phyloP scores from a whole-genome alignment of 2,113 vertebrate genomes.

The Campylomormyrus tamandua region DNA sequence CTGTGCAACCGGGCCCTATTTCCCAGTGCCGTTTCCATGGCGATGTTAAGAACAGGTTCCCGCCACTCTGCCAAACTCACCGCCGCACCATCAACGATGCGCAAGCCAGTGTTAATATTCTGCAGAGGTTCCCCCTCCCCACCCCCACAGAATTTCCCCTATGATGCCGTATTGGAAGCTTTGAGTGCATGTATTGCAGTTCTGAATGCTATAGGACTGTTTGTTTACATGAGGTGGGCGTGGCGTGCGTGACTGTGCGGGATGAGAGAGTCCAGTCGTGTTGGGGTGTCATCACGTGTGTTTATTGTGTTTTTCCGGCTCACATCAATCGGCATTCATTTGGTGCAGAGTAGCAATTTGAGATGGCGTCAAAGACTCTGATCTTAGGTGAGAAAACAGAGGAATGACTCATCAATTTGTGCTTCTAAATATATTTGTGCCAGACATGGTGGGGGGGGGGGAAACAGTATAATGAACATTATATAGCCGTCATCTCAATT shows the following conservation, averaged over 20 bases:
- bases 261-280: background rate
- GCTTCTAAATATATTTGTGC: background rate
- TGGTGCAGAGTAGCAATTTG: background rate
- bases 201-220: background rate
- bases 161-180: background rate
- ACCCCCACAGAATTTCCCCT: background rate
- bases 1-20: background rate
- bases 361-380: background rate
- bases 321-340: background rate
- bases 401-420: background rate
- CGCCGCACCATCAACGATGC: constrained; percentile 3
- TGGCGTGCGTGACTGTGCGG: background rate
- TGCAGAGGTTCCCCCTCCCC: background rate
- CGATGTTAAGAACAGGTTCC: constrained; percentile 32
- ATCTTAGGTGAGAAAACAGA: background rate
- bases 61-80: constrained; percentile 5
- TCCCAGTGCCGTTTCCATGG: constrained; percentile 38
- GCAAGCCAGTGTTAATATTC: constrained; percentile 22
- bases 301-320: background rate
- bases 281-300: background rate
- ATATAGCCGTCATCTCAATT: background rate
- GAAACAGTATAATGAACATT: background rate
- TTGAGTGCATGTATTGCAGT: background rate
- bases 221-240: background rate
- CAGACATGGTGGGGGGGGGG: background rate